These are phyloP conservation scores for Sterrhoptilus dennistouni DNA, from an alignment of 2,113 vertebrate species.

Conservation along the genomic window DNA sequence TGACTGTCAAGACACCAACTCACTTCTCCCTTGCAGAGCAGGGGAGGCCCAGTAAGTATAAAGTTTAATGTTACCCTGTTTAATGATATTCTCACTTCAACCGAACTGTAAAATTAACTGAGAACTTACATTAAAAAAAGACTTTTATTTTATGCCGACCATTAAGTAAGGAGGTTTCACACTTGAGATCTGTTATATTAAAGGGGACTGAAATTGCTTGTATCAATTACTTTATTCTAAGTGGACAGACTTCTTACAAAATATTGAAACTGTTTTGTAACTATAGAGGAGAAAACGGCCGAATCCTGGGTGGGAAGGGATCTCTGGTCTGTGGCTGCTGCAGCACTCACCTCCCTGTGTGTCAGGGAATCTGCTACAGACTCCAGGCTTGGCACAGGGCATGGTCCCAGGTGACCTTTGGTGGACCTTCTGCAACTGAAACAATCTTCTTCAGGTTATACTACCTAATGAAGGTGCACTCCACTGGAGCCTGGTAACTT, in stretches of 20 bases:
- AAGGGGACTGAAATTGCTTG: constrained; percentile 51
- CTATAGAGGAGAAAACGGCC: neutral
- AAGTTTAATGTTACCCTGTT: constrained; percentile 7
- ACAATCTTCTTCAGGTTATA: neutral
- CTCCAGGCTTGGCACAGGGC: fast-evolving
- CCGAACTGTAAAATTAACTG: constrained; percentile 68
- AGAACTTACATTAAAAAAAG: constrained; percentile 63
- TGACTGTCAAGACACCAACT: neutral
- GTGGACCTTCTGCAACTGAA: neutral
- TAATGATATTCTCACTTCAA: constrained; percentile 55
- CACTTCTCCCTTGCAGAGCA: neutral
- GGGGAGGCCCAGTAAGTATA: neutral
- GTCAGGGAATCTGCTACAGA: neutral
- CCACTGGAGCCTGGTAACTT: neutral
- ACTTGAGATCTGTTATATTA: constrained; percentile 63
- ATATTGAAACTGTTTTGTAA: neutral
- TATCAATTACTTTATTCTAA: constrained; percentile 61
- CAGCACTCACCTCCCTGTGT: neutral
- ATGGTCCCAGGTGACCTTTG: fast-evolving
- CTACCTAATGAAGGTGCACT: neutral
- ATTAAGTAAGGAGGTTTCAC: constrained; percentile 69
- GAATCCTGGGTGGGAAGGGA: neutral
- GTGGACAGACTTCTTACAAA: neutral
- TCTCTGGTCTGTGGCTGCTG: neutral
- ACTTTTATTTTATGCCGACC: constrained; percentile 71